Base-by-base conservation (phyloP, 2,113 vertebrate species). In the Picathartes gymnocephalus region DNA sequence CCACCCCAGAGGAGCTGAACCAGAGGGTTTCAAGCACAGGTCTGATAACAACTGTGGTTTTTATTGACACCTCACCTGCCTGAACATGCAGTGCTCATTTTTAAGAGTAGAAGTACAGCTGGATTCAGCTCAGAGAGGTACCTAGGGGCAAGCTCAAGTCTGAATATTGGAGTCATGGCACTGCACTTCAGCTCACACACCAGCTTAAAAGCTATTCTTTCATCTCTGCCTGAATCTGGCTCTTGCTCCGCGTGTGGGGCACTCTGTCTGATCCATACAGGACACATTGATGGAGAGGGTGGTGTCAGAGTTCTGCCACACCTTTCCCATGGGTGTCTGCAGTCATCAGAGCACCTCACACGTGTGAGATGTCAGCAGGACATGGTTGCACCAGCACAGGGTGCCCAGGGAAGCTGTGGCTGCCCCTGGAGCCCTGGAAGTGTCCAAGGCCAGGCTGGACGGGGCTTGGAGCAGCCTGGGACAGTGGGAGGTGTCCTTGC, bases 381-480 rank as follows among this genome's bases (percentile, higher is more conserved):
- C 21, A 1, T 23, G n/a, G 6, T 2, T 74, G 45, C 13, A 40
- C 24, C 15, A 28, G 39, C 47, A 53, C 39, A 53, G 24, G 28
- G 0, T 35, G 17, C 30, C 47, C 70, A 61, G 6, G 48, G 70
- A 3, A 48, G 21, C 21, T 54, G 40, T 15, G 40, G 11, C 14
- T 76, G 54, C 10, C 27, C 31, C 35, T 50, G 23, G 23, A 27
- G 11, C 13, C 6, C 31, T 42, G 10, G 3, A 3, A 69, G 18
- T 33, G 22, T 2, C 0, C 35, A 1, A 37, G 31, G 8, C 10
- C 35, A 37, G 15, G 10, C 0, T 77, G 40, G 21, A 56, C 0
- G 1, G 25, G 31, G 21, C 8, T 70, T 62, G 35, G 35, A 70
- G 18, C 3, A 62, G 1, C 22, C 18, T 48, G 40, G 31, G 0